Evolutionary conservation across 2,113 vertebrate genomes (phyloP), one percentile per base, ranked within the genome.

Genomic region (Scolopax mira): DNA sequence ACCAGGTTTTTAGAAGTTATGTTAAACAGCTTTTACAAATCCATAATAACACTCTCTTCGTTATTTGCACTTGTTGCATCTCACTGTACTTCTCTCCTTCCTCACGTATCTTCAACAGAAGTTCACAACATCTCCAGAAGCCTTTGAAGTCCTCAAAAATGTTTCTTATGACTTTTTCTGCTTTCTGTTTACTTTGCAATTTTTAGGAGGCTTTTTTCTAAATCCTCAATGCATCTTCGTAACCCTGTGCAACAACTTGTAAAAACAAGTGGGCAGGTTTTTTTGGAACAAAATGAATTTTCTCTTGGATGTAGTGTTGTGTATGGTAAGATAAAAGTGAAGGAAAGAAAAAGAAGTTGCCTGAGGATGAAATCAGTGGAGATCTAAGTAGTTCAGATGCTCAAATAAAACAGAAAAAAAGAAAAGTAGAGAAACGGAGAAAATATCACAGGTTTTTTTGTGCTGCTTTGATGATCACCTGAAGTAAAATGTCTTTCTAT

Each of bases 11-110:
- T 67, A 67, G 13, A 41, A 58, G 24, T 17, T 70, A 52, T 1
- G 5, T 61, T 86, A 88, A 93, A 80, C 30, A 93, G 19, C 27
- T 79, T 91, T 80, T 85, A 88, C 65, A 83, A 78, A 94, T 80
- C 28, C 15, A 3, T 69, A 66, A 27, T 5, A 87, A 52, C 10
- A 31, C 19, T 61, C 5, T 24, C 41, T 88, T 70, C 1, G 2
- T 74, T 77, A 66, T 64, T 73, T 48, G 27, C 35, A 41, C 25
- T 60, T 64, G 21, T 66, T 82, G 21, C 2, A 3, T 69, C 48
- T 73, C 44, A 49, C 18, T 55, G 6, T 73, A 10, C 78, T 51
- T 42, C 35, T 78, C 37, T 91, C 48, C 22, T 62, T 89, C 42
- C 18, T 85, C 35, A 61, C 0, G 0, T 69, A 31, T 15, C 35